phyloP scores from a whole-genome alignment of 2,113 vertebrate genomes.

The Empidonax alnorum region DNA sequence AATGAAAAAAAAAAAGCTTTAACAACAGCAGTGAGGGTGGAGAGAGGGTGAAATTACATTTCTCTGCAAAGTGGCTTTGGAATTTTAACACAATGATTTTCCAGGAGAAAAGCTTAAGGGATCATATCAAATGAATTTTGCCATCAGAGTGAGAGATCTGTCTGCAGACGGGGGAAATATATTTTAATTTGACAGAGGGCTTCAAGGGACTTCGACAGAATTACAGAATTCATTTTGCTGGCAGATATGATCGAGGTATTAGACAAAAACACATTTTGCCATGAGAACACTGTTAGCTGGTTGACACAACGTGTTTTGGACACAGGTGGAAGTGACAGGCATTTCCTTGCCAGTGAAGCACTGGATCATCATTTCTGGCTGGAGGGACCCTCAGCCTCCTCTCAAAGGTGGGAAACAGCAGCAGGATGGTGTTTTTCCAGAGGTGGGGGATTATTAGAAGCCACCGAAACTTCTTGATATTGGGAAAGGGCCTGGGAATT shows the following conservation, averaged over 20 bases:
- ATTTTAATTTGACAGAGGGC: constrained; percentile 61
- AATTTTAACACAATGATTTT: constrained; percentile 44
- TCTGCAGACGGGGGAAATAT: constrained; percentile 1
- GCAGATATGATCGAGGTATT: constrained; percentile 33
- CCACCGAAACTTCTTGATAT: neutral
- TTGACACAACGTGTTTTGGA: neutral
- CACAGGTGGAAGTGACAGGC: neutral
- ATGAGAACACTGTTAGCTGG: neutral
- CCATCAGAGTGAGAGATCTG: constrained; percentile 60
- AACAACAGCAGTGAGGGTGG: neutral
- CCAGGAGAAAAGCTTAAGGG: constrained; percentile 54
- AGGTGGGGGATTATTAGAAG: neutral
- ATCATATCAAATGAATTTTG: constrained; percentile 64
- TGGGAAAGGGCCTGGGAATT: neutral
- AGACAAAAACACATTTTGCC: constrained; percentile 23
- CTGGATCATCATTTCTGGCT: neutral
- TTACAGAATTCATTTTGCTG: constrained; percentile 66
- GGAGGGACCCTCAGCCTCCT: neutral
- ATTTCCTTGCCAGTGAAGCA: neutral
- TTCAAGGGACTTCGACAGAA: constrained; percentile 64
- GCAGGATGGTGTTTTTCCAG: neutral
- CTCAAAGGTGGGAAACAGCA: neutral
- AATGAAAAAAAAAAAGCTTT: neutral
- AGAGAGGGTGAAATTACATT: neutral
- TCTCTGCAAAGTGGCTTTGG: neutral